Evolutionary conservation across 2,797 vertebrate genomes (phyloP).

Genomic region (Mus caroli): DNA sequence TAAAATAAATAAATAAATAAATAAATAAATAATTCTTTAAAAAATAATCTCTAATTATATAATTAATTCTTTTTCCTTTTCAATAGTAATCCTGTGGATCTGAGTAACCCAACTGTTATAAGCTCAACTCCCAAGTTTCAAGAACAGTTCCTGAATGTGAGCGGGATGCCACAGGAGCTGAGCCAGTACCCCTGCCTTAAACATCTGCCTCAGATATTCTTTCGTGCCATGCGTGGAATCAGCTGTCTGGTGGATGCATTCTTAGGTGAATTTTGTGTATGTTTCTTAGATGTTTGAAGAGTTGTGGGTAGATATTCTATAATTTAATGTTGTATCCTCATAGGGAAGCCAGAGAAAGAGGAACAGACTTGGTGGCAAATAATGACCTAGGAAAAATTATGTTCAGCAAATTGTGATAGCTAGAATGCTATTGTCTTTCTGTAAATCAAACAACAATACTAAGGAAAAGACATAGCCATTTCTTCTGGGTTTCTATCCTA

Average conservation of each 20-base stretch:
- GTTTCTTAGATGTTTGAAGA: slow-evolving; percentile 68
- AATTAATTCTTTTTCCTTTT: slow-evolving; percentile 77
- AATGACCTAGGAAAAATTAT: slow-evolving; percentile 49
- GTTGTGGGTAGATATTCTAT: slow-evolving; percentile 36
- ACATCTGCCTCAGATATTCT: slow-evolving; percentile 96
- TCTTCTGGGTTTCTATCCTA: neutral
- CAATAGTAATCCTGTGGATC: slow-evolving; percentile 96
- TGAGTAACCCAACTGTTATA: slow-evolving; percentile 95
- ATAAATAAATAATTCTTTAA: no score
- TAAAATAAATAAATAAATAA: no score
- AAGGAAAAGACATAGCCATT: slow-evolving; percentile 50
- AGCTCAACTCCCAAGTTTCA: slow-evolving; percentile 96
- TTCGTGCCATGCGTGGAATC: slow-evolving; percentile 95
- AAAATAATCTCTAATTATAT: slow-evolving; percentile 65
- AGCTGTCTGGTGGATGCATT: slow-evolving; percentile 96
- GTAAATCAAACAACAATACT: slow-evolving; percentile 16
- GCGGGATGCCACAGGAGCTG: slow-evolving; percentile 95
- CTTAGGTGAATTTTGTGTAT: slow-evolving; percentile 91
- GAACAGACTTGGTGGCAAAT: slow-evolving; percentile 48
- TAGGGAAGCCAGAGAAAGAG: slow-evolving; percentile 41
- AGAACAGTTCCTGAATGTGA: slow-evolving; percentile 95
- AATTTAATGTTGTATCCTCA: slow-evolving; percentile 44
- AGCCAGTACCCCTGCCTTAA: slow-evolving; percentile 96
- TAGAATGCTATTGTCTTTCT: neutral
- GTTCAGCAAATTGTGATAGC: slow-evolving; percentile 31